Percentiles rank a stretch among this genome's conserved stretches.
Conservation (phyloP, 2,888 invertebrate species). For the Tenthredo amoena region DNA sequence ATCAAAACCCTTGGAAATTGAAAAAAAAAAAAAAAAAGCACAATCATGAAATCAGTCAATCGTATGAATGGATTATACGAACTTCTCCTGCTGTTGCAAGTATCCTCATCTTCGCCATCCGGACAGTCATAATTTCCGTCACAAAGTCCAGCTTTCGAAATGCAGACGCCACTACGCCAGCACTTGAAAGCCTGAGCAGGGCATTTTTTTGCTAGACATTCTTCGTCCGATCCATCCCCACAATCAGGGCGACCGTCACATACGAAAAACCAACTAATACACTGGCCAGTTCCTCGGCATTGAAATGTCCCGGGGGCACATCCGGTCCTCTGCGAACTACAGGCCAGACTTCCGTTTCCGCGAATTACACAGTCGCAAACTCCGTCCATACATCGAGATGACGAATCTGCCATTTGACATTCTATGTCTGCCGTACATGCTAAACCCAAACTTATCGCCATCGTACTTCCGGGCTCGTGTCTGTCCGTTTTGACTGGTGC, state of each 20-base stretch:
- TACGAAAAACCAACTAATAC: conserved; percentile 96
- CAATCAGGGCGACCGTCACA: conserved; percentile 93
- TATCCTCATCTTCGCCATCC: conserved; percentile 87
- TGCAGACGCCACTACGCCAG: conserved; percentile 84
- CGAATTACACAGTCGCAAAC: conserved; percentile 87
- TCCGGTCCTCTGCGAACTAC: conserved; percentile 87
- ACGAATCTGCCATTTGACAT: conserved; percentile 89
- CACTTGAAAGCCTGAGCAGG: conserved; percentile 88
- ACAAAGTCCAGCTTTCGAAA: conserved; percentile 89
- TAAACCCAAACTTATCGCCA: conserved; percentile 87
- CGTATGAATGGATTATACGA: conserved; percentile 74
- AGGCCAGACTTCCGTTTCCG: conserved; percentile 80
- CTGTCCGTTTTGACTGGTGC: conserved; percentile 73
- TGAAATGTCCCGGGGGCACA: conserved; percentile 93
- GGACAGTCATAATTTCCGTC: conserved; percentile 90
- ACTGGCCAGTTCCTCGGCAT: conserved; percentile 91
- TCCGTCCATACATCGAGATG: conserved; percentile 87
- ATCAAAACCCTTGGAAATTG: background rate
- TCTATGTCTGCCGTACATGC: conserved; percentile 88
- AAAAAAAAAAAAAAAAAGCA: background rate
- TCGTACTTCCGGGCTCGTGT: conserved; percentile 68
- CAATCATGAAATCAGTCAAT: no score
- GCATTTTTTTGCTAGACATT: conserved; percentile 85
- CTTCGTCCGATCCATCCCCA: conserved; percentile 92
- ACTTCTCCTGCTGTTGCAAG: conserved; percentile 82